phyloP scores from a whole-genome alignment of 2,888 invertebrate genomes.

The Agrotis puta region DNA sequence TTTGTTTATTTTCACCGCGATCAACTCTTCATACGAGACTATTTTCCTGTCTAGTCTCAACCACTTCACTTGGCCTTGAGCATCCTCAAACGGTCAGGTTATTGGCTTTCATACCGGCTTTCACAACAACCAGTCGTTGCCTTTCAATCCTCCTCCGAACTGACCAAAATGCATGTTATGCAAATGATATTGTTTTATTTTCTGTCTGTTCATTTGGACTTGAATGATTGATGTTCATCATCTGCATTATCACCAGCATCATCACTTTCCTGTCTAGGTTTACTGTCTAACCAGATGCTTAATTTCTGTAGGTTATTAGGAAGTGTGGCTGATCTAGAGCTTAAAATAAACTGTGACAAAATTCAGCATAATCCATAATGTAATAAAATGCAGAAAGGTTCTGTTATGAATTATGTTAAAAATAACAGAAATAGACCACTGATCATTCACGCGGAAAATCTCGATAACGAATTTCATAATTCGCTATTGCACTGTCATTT shows the following conservation, averaged over 20 bases:
- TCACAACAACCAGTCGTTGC: constrained; percentile 31
- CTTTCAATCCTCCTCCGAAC: constrained; percentile 8
- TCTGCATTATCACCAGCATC: no score
- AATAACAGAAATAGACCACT: background rate
- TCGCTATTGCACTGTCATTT: constrained; percentile 37
- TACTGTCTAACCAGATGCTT: background rate
- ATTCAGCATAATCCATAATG: background rate
- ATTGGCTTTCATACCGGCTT: constrained; percentile 39
- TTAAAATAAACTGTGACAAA: no score
- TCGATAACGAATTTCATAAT: constrained; percentile 41
- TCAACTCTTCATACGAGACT: background rate
- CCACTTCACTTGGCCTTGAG: constrained; percentile 31
- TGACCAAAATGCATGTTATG: constrained; percentile 17
- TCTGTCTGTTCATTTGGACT: background rate
- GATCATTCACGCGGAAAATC: constrained; percentile 41
- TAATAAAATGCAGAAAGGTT: background rate
- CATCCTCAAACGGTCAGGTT: constrained; percentile 33
- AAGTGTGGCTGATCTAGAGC: no score
- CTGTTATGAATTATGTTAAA: background rate
- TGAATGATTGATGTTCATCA: background rate
- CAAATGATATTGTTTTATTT: background rate
- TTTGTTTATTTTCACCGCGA: background rate
- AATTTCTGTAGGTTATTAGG: background rate
- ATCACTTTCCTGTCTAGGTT: background rate
- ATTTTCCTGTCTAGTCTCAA: background rate